These are phyloP conservation scores for Fukomys damarensis DNA, from an alignment of 2,113 vertebrate genomes.

Conservation along the genomic window DNA sequence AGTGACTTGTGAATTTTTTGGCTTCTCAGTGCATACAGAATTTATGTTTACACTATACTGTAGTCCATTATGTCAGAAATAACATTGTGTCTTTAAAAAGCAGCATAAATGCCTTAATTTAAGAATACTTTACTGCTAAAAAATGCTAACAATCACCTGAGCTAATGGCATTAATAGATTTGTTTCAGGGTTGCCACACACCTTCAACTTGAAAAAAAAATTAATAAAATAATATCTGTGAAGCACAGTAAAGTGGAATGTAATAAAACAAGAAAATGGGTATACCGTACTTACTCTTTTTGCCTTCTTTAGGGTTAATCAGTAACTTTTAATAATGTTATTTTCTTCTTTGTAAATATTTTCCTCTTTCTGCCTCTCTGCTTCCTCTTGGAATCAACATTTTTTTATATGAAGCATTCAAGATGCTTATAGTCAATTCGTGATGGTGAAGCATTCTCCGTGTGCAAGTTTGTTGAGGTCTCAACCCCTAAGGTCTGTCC, in stretches of 20 bases:
- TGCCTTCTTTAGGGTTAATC: not conserved
- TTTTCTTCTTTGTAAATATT: not conserved
- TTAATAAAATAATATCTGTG: not conserved
- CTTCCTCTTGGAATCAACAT: not conserved
- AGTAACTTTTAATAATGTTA: not conserved
- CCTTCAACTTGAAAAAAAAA: not conserved
- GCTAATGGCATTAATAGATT: not conserved
- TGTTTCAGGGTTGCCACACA: not conserved
- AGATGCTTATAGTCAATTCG: not conserved
- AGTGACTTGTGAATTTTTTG: not conserved
- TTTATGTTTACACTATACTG: not conserved
- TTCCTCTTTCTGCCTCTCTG: not conserved
- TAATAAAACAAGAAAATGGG: not conserved
- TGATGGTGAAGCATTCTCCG: not conserved
- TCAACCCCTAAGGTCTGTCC: not conserved
- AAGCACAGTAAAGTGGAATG: not conserved
- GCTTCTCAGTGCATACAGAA: not conserved
- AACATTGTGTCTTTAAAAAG: not conserved
- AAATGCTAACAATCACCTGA: not conserved
- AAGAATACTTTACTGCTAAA: not conserved
- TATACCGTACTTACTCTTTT: not conserved
- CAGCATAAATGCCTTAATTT: not conserved
- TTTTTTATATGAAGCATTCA: not conserved
- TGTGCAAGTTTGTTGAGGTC: not conserved
- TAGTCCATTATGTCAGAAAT: not conserved